These are phyloP conservation scores for Chiroxiphia lanceolata DNA, from an alignment of 2,797 vertebrate genomes.

Conservation along the genomic window DNA sequence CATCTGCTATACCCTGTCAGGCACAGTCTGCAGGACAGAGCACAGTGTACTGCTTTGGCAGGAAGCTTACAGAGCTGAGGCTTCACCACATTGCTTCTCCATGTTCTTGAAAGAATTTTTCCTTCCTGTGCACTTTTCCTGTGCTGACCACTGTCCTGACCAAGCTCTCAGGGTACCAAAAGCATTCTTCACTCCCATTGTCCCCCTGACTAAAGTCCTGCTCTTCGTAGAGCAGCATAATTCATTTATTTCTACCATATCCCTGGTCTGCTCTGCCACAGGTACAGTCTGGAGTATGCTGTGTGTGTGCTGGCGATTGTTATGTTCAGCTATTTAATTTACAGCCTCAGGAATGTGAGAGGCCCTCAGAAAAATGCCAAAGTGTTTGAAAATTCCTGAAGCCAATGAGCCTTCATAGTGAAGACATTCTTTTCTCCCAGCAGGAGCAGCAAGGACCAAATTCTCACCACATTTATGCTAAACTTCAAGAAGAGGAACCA, in stretches of 20 bases:
- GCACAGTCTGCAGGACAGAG: neutral
- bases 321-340: conserved; percentile 45
- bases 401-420: neutral
- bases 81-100: neutral
- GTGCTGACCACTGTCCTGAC: neutral
- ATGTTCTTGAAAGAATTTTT: neutral
- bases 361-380: conserved; percentile 21
- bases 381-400: neutral
- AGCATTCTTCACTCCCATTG: neutral
- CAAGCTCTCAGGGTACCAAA: neutral
- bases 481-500: neutral
- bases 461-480: neutral
- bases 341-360: conserved; percentile 44
- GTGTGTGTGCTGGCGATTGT: neutral
- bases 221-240: neutral
- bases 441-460: neutral
- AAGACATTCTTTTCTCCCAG: neutral
- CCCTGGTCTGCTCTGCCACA: neutral
- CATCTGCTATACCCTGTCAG: neutral
- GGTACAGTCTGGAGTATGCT: neutral
- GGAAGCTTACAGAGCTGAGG: neutral
- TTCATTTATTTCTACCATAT: conserved; percentile 9
- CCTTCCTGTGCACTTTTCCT: conserved; percentile 1
- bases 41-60: neutral
- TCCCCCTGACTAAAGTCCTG: neutral